Evolutionary conservation across 2,888 invertebrate species (phyloP).

Genomic region (Leucoma salicis): DNA sequence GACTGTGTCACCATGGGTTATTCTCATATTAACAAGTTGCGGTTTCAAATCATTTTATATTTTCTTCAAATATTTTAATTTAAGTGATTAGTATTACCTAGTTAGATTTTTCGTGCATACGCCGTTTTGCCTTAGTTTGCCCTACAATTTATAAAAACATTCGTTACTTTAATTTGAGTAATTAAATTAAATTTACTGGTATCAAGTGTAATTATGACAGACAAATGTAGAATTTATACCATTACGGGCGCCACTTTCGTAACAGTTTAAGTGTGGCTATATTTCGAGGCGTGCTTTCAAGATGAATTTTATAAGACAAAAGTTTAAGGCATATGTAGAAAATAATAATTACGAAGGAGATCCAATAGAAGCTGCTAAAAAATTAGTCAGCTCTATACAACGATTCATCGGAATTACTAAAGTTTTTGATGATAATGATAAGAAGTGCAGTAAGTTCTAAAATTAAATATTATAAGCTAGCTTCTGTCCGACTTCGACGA

Average conservation of each 20-base stretch:
- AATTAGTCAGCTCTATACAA: constrained; percentile 47
- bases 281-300: background rate
- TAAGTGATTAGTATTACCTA: no score
- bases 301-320: constrained; percentile 19
- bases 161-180: background rate
- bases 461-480: background rate
- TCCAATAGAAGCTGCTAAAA: constrained; percentile 44
- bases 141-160: no score
- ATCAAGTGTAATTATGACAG: background rate
- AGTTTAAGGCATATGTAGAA: constrained; percentile 11
- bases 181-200: background rate
- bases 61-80: no score
- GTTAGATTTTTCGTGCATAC: no score
- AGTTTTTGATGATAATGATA: constrained; percentile 46
- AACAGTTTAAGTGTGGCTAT: background rate
- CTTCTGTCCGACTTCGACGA: no score
- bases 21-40: no score
- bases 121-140: no score
- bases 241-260: background rate
- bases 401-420: constrained; percentile 50
- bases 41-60: no score
- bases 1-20: no score
- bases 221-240: background rate
- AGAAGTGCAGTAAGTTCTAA: constrained; percentile 33
- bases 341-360: constrained; percentile 31